Evolutionary conservation across 2,888 invertebrate species (phyloP).

Genomic region (Cheilosia soror): DNA sequence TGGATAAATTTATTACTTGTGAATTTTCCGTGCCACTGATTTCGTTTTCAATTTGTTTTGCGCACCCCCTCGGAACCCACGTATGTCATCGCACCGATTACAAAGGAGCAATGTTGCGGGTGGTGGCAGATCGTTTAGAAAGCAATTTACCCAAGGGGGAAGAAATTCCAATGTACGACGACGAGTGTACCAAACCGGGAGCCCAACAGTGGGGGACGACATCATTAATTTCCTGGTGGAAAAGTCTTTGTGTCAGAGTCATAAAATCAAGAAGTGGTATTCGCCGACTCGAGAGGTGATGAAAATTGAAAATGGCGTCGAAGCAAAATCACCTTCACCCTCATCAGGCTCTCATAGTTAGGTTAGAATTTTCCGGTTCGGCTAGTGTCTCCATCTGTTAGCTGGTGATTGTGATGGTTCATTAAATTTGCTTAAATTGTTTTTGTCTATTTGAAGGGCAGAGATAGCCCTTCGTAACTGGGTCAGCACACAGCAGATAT

Average conservation of each 20-base stretch:
- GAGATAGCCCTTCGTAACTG: constrained; percentile 18
- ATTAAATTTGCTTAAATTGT: constrained; percentile 19
- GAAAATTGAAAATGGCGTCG: constrained; percentile 49
- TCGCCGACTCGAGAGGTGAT: constrained; percentile 32
- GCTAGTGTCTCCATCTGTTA: constrained; percentile 20
- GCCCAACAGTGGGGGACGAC: constrained; percentile 20
- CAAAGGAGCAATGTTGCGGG: constrained; percentile 38
- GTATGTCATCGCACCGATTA: constrained; percentile 68
- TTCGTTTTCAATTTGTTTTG: constrained; percentile 77
- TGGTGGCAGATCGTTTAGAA: constrained; percentile 63
- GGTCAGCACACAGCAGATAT: constrained; percentile 1
- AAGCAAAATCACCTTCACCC: not conserved
- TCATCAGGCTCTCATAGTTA: no score
- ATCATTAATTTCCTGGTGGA: constrained; percentile 51
- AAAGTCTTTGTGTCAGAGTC: constrained; percentile 39
- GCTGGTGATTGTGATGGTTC: constrained; percentile 33
- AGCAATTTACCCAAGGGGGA: constrained; percentile 57
- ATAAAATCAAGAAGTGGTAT: constrained; percentile 40
- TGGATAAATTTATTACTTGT: constrained; percentile 76
- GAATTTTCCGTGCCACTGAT: constrained; percentile 79
- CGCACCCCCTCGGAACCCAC: constrained; percentile 33
- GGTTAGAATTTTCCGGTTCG: constrained; percentile 2
- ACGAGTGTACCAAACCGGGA: not conserved
- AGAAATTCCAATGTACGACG: constrained; percentile 21
- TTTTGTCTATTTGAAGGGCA: not conserved